phyloP scores from a whole-genome alignment of 2,113 vertebrate species.

The Xiphophorus maculatus region DNA sequence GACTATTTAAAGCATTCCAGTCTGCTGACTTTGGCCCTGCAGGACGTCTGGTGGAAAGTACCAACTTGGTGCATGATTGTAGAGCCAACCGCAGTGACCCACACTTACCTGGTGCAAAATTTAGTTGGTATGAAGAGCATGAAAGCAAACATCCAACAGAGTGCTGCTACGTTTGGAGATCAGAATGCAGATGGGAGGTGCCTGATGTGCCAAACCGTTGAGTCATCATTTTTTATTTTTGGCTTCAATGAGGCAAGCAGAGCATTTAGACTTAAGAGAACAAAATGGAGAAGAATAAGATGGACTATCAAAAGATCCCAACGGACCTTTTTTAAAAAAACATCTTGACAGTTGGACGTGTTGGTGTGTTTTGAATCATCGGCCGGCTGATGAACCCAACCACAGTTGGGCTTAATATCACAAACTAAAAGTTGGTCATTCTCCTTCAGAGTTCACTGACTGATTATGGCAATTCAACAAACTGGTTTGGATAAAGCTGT shows the following conservation, averaged over 20 bases:
- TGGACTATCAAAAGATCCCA: too few relatives aligned
- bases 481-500: too few relatives aligned
- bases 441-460: too few relatives aligned
- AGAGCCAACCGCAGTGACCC: conserved; percentile 8
- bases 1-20: conserved; percentile 21
- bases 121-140: background rate
- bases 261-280: background rate
- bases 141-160: conserved; percentile 1
- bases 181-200: background rate
- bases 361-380: background rate
- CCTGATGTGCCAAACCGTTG: background rate
- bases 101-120: conserved; percentile 1
- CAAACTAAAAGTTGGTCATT: too few relatives aligned
- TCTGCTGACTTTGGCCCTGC: conserved; percentile 58
- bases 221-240: too few relatives aligned
- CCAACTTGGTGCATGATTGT: conserved; percentile 16
- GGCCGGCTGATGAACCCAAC: too few relatives aligned
- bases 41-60: conserved; percentile 41
- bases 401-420: background rate
- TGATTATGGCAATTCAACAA: too few relatives aligned
- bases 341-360: background rate
- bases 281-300: background rate
- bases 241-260: too few relatives aligned
- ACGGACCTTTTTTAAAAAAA: background rate
- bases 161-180: background rate